phyloP scores from a whole-genome alignment of 1,140 invertebrate genomes.

The Nasonia giraulti region DNA sequence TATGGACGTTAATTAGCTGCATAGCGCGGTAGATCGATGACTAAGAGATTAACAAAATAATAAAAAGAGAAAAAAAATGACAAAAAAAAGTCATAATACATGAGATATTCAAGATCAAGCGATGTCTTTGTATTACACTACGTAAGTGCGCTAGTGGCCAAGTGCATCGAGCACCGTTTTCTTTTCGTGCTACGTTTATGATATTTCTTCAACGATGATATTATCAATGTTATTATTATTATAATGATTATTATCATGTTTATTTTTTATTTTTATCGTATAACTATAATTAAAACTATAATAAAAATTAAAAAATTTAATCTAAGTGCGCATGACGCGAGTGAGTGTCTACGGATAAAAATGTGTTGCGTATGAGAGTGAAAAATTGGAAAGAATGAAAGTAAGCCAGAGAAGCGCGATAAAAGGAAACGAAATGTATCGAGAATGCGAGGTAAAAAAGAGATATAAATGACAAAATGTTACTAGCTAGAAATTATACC shows the following conservation, averaged over 20 bases:
- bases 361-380: slow-evolving; percentile 5
- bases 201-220: slow-evolving; percentile 58
- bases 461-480: slow-evolving; percentile 60
- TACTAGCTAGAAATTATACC: slow-evolving; percentile 64
- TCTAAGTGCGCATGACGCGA: slow-evolving; percentile 42
- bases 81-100: background rate
- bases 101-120: background rate
- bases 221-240: slow-evolving; percentile 31
- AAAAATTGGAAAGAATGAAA: slow-evolving; percentile 30
- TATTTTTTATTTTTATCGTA: slow-evolving; percentile 27
- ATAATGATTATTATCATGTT: background rate
- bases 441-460: slow-evolving; percentile 31
- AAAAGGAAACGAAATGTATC: background rate
- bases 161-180: slow-evolving; percentile 59
- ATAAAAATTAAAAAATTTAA: slow-evolving; percentile 46
- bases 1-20: slow-evolving; percentile 64
- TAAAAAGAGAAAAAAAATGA: slow-evolving; percentile 21
- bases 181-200: slow-evolving; percentile 61
- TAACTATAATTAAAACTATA: slow-evolving; percentile 42
- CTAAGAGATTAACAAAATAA: slow-evolving; percentile 20
- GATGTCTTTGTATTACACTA: slow-evolving; percentile 62
- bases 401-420: background rate
- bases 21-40: slow-evolving; percentile 58
- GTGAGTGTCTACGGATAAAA: background rate
- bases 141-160: slow-evolving; percentile 61